Conservation (phyloP, 2,797 vertebrate genomes). For the Aselliscus stoliczkanus region DNA sequence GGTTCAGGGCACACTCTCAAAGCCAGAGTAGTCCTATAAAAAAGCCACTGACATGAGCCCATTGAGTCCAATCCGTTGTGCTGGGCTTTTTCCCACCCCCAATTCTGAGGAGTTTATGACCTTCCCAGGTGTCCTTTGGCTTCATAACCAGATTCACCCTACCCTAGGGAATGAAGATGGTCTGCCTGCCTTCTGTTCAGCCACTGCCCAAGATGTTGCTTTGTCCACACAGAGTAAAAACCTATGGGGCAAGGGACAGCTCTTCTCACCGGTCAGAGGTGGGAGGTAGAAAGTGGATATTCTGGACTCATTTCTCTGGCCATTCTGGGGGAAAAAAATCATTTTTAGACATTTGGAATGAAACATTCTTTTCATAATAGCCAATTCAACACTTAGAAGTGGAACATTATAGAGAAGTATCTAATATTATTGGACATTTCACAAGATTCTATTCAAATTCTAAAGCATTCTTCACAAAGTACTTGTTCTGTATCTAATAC, state of each 20-base stretch:
- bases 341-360: background rate
- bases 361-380: background rate
- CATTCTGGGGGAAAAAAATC: background rate
- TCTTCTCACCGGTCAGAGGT: background rate
- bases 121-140: background rate
- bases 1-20: background rate
- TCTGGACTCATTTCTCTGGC: background rate
- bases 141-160: background rate
- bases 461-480: background rate
- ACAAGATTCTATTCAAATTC: background rate
- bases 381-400: background rate
- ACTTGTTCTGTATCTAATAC: background rate
- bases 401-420: background rate
- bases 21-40: background rate
- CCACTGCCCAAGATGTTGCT: background rate
- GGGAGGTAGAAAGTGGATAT: background rate
- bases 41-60: background rate
- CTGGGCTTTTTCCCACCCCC: background rate
- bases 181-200: background rate
- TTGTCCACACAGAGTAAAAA: background rate
- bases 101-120: background rate
- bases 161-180: background rate
- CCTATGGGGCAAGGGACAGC: background rate
- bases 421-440: background rate
- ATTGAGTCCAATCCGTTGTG: background rate